A percentile compares a stretch with the other conserved stretches of the same genome.
phyloP scores from a whole-genome alignment of 2,113 vertebrate species.

The Ahaetulla prasina region DNA sequence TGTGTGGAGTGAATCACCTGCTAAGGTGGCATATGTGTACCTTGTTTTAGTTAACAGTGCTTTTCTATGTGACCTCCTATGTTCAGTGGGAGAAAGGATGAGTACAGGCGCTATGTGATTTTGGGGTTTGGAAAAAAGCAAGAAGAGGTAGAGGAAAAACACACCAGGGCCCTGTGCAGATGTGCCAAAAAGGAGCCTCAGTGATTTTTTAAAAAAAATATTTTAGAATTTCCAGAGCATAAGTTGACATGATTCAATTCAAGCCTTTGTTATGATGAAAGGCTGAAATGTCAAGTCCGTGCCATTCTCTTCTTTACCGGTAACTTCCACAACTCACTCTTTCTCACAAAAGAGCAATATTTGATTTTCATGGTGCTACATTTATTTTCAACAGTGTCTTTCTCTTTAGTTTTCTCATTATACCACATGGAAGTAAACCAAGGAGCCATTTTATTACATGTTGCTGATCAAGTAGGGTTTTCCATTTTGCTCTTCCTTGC shows the following conservation, averaged over 20 bases:
- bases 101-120: not conserved
- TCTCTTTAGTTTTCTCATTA: not conserved
- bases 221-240: not conserved
- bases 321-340: not conserved
- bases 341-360: not conserved
- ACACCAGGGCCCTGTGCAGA: not conserved
- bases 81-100: not conserved
- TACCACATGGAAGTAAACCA: not conserved
- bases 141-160: not conserved
- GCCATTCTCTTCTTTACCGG: not conserved
- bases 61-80: not conserved
- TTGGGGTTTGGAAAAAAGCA: not conserved
- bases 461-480: not conserved
- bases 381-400: conserved; percentile 1
- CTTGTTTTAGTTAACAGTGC: not conserved
- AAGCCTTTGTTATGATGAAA: not conserved
- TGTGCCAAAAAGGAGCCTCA: not conserved
- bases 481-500: not conserved
- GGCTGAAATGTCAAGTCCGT: not conserved
- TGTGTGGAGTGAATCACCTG: not conserved
- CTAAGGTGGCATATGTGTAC: not conserved
- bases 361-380: conserved; percentile 8
- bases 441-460: not conserved
- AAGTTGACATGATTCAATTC: not conserved
- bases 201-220: not conserved